A percentile compares a stretch with the other conserved stretches of the same genome.
These are phyloP conservation scores for Manduca sexta DNA, from an alignment of 1,140 invertebrate genomes.

Conservation along the genomic window DNA sequence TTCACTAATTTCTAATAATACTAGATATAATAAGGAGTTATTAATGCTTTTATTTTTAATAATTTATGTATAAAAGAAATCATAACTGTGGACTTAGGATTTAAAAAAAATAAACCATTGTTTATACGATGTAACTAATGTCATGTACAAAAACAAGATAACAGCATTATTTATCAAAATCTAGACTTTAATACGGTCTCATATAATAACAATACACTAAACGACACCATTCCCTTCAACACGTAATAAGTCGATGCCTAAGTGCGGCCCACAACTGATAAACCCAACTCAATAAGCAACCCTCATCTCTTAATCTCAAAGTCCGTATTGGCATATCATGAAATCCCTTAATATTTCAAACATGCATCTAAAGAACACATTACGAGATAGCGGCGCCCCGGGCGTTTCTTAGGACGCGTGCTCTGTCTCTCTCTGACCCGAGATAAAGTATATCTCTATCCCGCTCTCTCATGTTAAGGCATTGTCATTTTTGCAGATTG, in stretches of 20 bases:
- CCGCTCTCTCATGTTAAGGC: constrained; percentile 21
- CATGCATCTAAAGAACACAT: constrained; percentile 13
- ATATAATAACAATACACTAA: constrained; percentile 10
- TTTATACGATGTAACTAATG: too few relatives aligned
- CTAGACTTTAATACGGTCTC: too few relatives aligned
- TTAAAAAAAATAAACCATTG: too few relatives aligned
- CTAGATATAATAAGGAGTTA: too few relatives aligned
- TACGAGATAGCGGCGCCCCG: constrained; percentile 44
- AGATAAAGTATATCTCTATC: constrained; percentile 20
- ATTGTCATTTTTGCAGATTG: constrained; percentile 63
- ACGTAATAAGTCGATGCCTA: constrained; percentile 50
- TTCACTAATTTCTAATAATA: too few relatives aligned
- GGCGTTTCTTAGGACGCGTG: constrained; percentile 32
- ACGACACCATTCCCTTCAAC: constrained; percentile 47
- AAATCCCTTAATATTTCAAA: constrained; percentile 22
- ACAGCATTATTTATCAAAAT: too few relatives aligned
- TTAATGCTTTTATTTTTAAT: too few relatives aligned
- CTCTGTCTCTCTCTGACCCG: constrained; percentile 16
- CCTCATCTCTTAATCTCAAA: neutral
- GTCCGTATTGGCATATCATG: neutral
- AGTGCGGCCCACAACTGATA: constrained; percentile 6
- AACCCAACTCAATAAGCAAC: neutral
- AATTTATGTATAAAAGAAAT: too few relatives aligned
- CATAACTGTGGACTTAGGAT: too few relatives aligned
- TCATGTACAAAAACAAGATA: too few relatives aligned